These are phyloP conservation scores for Promerops cafer DNA, from an alignment of 2,113 vertebrate genomes.

Conservation along the genomic window DNA sequence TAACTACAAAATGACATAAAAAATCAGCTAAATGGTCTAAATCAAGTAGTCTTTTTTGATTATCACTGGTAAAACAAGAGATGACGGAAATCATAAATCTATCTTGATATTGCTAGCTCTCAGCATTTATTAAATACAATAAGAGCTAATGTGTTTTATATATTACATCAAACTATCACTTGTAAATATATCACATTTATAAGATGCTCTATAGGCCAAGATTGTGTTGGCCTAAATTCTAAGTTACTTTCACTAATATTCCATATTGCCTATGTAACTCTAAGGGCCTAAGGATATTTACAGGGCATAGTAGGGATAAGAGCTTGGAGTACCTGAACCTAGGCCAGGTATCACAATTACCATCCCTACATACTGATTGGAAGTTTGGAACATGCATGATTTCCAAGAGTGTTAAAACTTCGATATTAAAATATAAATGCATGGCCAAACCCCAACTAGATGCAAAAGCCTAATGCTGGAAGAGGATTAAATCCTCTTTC, in stretches of 20 bases:
- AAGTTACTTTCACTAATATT: not conserved
- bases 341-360: not conserved
- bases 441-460: not conserved
- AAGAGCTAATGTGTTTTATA: not conserved
- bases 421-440: not conserved
- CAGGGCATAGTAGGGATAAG: not conserved
- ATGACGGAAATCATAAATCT: conserved; percentile 8
- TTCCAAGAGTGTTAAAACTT: not conserved
- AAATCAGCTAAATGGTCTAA: not conserved
- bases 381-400: not conserved
- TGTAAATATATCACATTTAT: conserved; percentile 8
- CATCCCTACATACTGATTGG: not conserved
- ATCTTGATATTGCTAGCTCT: not conserved
- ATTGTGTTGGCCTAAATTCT: not conserved
- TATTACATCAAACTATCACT: not conserved
- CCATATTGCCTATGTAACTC: not conserved
- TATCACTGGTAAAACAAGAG: not conserved
- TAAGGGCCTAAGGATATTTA: not conserved
- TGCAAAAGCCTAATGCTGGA: not conserved
- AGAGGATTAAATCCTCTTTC: not conserved
- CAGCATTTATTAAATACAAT: conserved; percentile 5
- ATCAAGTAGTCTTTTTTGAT: not conserved
- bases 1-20: not conserved
- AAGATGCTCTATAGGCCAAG: not conserved
- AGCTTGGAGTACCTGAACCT: not conserved